Evolutionary conservation across 1,140 invertebrate species (phyloP), one percentile per base, ranked within the genome.

Genomic region (Pentalonia nigronervosa): DNA sequence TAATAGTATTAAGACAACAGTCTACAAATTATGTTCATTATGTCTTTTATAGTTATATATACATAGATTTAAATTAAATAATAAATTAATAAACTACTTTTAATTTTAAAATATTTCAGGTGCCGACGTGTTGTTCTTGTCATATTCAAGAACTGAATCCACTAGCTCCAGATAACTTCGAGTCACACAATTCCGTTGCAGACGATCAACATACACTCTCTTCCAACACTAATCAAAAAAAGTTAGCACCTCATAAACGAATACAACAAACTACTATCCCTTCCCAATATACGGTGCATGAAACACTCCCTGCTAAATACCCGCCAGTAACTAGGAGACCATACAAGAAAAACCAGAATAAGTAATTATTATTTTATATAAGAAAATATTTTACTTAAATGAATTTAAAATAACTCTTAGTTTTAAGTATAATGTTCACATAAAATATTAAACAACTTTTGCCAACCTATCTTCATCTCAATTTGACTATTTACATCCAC

Each of bases 121-220:
- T 98, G 2, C 98, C 98, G 36, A 97, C 97, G 0, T 98, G 97
- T 94, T 98, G 98, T 94, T 97, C 97, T 2, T 98, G 98, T 95
- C 97, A 98, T 94, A 97, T 98, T 7, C 96, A 97, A 94, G 97
- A 94, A 30, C 93, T 93, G 41, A 93, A 93, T 84, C 91, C 91
- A n/a, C 34, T 93, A 41, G 20, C 14, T 48, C 45, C 93, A 17
- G 89, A 93, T 36, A 89, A 48, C 50, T 89, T 93, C 7, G 93
- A 81, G 45, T 50, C 87, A 23, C 87, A 93, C 14, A 90, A 93
- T 25, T 93, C 56, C 3, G 60, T 93, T 30, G 56, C 45, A 17
- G 89, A 90, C 0, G 91, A 93, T 41, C 81, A 60, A 88, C 48
- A 92, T 47, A 41, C 90, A 21, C 84, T 87, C 11, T 41, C 93